Conservation (phyloP, 1,140 invertebrate genomes). For the Dreissena polymorpha region DNA sequence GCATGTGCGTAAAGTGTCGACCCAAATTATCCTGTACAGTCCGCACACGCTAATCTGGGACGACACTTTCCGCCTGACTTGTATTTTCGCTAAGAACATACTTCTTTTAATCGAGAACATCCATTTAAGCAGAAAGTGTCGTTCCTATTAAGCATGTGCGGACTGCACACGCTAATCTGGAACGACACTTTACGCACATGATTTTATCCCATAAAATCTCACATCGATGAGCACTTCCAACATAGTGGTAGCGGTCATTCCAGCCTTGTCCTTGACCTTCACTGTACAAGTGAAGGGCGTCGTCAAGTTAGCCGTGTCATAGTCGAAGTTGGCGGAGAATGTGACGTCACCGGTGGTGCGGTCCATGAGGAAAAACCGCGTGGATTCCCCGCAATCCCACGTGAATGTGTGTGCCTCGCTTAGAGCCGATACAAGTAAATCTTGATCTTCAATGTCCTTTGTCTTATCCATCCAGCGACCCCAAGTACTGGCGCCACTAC, state of each 20-base stretch:
- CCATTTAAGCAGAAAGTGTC: no score
- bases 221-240: constrained; percentile 32
- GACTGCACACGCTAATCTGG: no score
- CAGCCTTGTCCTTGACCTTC: constrained; percentile 37
- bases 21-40: no score
- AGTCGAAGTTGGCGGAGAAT: constrained; percentile 46
- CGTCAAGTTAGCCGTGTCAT: constrained; percentile 38
- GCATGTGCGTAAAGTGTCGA: no score
- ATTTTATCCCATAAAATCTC: background rate
- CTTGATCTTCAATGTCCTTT: background rate
- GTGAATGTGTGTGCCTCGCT: constrained; percentile 19
- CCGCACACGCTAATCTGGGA: no score
- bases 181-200: no score
- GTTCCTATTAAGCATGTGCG: no score
- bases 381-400: constrained; percentile 35
- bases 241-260: constrained; percentile 24
- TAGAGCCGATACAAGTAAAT: background rate
- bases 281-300: constrained; percentile 26
- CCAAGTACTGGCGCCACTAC: background rate
- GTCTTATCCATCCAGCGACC: background rate
- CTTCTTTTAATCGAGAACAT: no score
- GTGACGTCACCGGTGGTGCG: background rate
- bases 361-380: constrained; percentile 31
- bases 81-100: no score
- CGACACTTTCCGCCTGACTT: no score